Evolutionary conservation across 2,888 invertebrate genomes (phyloP), one percentile per base, ranked within the genome.

Genomic region (Tenodera sinensis): DNA sequence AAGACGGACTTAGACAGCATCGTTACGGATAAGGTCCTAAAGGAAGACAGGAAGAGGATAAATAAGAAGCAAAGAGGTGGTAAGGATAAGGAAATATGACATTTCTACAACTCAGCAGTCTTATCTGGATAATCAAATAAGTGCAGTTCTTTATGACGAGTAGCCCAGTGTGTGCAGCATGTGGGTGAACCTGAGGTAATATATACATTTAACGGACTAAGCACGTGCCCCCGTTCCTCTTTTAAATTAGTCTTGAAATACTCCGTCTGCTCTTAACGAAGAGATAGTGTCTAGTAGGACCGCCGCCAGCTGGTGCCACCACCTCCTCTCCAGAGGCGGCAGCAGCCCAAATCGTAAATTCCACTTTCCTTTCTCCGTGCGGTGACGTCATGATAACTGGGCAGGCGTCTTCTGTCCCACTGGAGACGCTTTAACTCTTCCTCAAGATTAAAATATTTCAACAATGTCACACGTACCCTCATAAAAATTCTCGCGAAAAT

Each of bases 311-410:
- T 15, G 27, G 7, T 27, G 25, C n/a, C 42, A 12, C 14, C 85
- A 85, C 28, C 86, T 4, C 28, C 28, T 12, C 30, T 81, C 30
- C 81, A 71, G 54, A 71, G 54, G 54, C 54, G 54, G 25, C 27
- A 54, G 71, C 27, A 25, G 81, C 28, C 86, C 86, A 86, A 86
- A 86, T 86, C 86, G 86, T 86, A 86, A 86, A 86, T 86, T 81
- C 54, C 86, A 86, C 81, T 86, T 81, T 71, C 86, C 71, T 30
- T 71, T 20, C 54, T 71, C 54, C 54, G 25, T 71, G 54, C 54
- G 25, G 25, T 42, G 54, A 71, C 54, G 25, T 71, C 54, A 20
- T 71, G 54, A 71, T 71, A 71, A 71, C 54, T 20, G 54, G 54
- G 54, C 54, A 71, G 54, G 20, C 15, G 54, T 42, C 42, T 42